A percentile compares a stretch with the other conserved stretches of the same genome.
These are phyloP conservation scores for Drosophila sp. DNA, from an alignment of 1,140 invertebrate species.

Conservation along the genomic window DNA sequence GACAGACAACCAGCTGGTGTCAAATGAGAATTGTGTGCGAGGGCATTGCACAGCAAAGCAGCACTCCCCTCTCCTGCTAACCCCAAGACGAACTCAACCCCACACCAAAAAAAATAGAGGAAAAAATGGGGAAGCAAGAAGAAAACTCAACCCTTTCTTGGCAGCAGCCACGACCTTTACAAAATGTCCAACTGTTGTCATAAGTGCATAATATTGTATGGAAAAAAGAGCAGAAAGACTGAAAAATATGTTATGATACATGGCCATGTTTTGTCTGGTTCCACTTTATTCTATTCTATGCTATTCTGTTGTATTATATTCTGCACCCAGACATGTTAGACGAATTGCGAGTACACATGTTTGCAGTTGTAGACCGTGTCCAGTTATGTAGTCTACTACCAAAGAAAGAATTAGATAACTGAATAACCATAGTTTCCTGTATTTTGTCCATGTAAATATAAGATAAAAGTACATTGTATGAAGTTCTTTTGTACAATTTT, in stretches of 20 bases:
- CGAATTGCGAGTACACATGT: slow-evolving; percentile 48
- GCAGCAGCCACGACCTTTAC: slow-evolving; percentile 34
- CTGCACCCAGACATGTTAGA: slow-evolving; percentile 37
- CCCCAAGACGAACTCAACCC: background rate
- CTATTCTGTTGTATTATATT: slow-evolving; percentile 14
- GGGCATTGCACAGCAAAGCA: slow-evolving; percentile 52
- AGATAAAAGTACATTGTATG: too few species aligned
- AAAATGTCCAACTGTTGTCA: slow-evolving; percentile 35
- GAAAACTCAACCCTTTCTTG: slow-evolving; percentile 26
- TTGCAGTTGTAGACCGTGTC: slow-evolving; percentile 34
- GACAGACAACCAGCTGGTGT: slow-evolving; percentile 65
- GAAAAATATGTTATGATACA: slow-evolving; percentile 59
- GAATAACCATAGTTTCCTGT: background rate
- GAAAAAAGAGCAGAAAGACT: slow-evolving; percentile 35
- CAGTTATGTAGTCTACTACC: background rate
- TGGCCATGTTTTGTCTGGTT: slow-evolving; percentile 59
- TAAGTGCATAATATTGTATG: slow-evolving; percentile 75
- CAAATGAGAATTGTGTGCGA: slow-evolving; percentile 66
- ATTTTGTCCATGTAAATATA: background rate
- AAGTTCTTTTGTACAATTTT: too few species aligned
- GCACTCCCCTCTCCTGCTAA: slow-evolving; percentile 9
- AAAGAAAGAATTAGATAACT: background rate
- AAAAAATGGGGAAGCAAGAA: background rate
- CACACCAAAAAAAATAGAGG: background rate
- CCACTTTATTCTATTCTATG: background rate